Conservation (phyloP, 2,797 vertebrate genomes). For the Protosalanx chinensis region DNA sequence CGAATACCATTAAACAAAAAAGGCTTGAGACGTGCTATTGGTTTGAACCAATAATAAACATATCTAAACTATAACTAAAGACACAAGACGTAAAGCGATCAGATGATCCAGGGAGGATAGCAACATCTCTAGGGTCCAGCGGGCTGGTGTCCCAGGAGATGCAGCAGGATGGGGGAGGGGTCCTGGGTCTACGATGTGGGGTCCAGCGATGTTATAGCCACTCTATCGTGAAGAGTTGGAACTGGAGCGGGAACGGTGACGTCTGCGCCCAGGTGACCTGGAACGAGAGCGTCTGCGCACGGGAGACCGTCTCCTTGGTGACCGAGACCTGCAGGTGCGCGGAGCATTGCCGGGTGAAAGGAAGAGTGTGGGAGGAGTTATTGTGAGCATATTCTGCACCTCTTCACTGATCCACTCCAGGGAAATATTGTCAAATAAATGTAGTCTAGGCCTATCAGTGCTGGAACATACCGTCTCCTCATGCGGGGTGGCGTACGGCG, state of each 20-base stretch:
- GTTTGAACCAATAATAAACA: too few relatives aligned
- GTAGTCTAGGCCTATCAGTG: neutral
- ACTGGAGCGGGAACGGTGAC: slow-evolving; percentile 94
- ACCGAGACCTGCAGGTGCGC: slow-evolving; percentile 80
- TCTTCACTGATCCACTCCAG: too few relatives aligned
- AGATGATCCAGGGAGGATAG: too few relatives aligned
- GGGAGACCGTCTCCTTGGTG: slow-evolving; percentile 87
- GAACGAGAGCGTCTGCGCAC: slow-evolving; percentile 86
- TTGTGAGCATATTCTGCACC: neutral
- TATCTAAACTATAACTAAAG: too few relatives aligned
- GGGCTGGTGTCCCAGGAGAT: neutral
- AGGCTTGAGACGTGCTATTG: too few relatives aligned
- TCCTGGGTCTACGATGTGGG: neutral
- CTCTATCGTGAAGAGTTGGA: slow-evolving; percentile 95
- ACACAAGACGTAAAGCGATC: too few relatives aligned
- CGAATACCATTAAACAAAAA: too few relatives aligned
- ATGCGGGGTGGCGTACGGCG: slow-evolving; percentile 83
- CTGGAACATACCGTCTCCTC: slow-evolving; percentile 76
- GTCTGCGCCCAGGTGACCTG: slow-evolving; percentile 88
- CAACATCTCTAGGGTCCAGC: neutral
- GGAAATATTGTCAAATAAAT: neutral
- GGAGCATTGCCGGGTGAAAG: neutral
- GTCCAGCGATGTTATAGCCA: slow-evolving; percentile 6
- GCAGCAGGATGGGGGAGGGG: too few relatives aligned
- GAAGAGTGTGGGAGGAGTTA: neutral